Conservation (phyloP, 1,140 invertebrate genomes). For the Dinoponera quadriceps region DNA sequence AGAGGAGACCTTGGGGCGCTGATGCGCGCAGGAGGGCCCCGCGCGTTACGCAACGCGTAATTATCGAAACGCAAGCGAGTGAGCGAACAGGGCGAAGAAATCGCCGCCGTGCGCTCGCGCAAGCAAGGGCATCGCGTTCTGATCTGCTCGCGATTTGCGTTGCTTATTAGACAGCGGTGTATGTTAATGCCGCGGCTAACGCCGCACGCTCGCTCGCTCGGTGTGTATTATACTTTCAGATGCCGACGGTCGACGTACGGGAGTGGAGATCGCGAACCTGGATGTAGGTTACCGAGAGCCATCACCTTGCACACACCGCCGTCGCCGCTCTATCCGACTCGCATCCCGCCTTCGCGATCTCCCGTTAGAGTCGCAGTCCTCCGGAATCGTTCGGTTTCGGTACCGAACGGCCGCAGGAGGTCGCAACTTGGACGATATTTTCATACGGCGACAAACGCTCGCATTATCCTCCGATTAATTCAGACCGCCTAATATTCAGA, state of each 20-base stretch:
- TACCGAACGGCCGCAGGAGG: too few relatives aligned
- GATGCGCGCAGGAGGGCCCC: conserved; percentile 16
- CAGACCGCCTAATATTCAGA: conserved; percentile 13
- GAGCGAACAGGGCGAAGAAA: neutral
- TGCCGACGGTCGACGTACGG: conserved; percentile 70
- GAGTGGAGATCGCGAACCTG: conserved; percentile 63
- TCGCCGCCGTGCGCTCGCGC: conserved; percentile 1
- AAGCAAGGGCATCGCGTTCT: conserved; percentile 54
- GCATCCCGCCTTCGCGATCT: conserved; percentile 46
- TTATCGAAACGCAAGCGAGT: conserved; percentile 41
- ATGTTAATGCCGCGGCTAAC: conserved; percentile 72
- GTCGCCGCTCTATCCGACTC: conserved; percentile 7
- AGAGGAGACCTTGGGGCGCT: conserved; percentile 44
- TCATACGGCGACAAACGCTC: neutral
- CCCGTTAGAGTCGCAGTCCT: conserved; percentile 39
- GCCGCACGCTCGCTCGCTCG: conserved; percentile 46
- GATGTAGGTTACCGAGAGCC: conserved; percentile 61
- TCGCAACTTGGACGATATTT: too few relatives aligned
- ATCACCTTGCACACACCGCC: neutral
- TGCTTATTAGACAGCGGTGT: conserved; percentile 77
- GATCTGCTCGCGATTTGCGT: conserved; percentile 73
- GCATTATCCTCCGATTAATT: neutral
- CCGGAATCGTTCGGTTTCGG: neutral
- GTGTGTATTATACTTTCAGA: conserved; percentile 79
- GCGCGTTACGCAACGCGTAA: conserved; percentile 45